These are phyloP conservation scores for Torymus tubicola DNA, from an alignment of 2,888 invertebrate species.

Conservation along the genomic window DNA sequence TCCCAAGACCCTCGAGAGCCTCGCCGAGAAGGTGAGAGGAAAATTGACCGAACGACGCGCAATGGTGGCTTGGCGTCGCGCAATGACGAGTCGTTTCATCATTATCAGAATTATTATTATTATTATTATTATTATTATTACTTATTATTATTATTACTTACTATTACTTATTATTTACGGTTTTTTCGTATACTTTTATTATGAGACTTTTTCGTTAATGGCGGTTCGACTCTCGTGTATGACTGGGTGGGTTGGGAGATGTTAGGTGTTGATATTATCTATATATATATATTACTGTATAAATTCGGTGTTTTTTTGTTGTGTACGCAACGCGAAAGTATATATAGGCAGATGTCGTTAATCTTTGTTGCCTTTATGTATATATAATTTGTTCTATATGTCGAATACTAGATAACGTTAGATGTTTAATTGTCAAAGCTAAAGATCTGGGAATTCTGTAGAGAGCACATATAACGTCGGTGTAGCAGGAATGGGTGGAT, in stretches of 20 bases:
- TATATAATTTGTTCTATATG: too few relatives aligned
- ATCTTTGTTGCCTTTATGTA: too few relatives aligned
- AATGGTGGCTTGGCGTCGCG: not conserved
- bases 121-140: not conserved
- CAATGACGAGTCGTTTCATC: not conserved
- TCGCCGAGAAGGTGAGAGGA: slow-evolving; percentile 86
- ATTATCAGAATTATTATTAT: not conserved
- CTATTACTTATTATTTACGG: not conserved
- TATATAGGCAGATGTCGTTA: too few relatives aligned
- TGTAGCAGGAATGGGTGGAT: too few relatives aligned
- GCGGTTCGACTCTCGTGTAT: slow-evolving; percentile 17
- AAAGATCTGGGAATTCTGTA: not conserved
- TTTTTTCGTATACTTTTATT: not conserved
- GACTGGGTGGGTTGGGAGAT: too few relatives aligned
- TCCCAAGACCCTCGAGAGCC: slow-evolving; percentile 92
- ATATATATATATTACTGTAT: too few relatives aligned
- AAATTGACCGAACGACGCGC: too few relatives aligned
- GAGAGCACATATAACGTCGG: not conserved
- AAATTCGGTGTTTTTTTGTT: too few relatives aligned
- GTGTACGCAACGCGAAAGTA: too few relatives aligned
- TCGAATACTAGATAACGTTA: too few relatives aligned
- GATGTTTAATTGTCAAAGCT: not conserved
- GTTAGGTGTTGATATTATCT: too few relatives aligned
- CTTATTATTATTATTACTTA: not conserved
- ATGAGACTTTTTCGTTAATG: not conserved